These are phyloP conservation scores for Petrocephalus zakoni DNA, from an alignment of 2,113 vertebrate genomes.

Conservation along the genomic window DNA sequence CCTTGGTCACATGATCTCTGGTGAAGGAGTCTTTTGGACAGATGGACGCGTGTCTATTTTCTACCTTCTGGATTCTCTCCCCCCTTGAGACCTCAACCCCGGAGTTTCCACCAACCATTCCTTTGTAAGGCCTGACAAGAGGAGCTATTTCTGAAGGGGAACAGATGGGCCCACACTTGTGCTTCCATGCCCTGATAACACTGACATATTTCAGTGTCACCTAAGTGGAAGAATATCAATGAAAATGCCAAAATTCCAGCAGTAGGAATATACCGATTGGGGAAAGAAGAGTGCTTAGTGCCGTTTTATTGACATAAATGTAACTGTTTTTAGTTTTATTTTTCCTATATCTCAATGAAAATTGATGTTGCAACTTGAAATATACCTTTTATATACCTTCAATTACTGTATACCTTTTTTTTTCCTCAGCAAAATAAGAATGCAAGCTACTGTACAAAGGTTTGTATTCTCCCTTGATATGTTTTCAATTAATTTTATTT, in stretches of 20 bases:
- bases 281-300: not conserved
- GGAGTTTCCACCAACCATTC: slow-evolving; percentile 45
- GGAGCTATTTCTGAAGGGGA: slow-evolving; percentile 60
- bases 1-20: slow-evolving; percentile 45
- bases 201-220: slow-evolving; percentile 11
- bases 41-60: slow-evolving; percentile 65
- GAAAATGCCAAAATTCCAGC: not conserved
- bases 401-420: not conserved
- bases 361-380: not conserved
- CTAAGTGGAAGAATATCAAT: not conserved
- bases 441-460: not conserved
- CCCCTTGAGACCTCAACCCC: slow-evolving; percentile 15
- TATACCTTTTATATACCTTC: not conserved
- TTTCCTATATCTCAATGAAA: not conserved
- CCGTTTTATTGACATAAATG: not conserved
- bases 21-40: slow-evolving; percentile 49
- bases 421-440: not conserved
- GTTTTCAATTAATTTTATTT: not conserved
- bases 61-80: slow-evolving; percentile 40
- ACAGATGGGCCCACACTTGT: slow-evolving; percentile 59
- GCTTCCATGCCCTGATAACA: slow-evolving; percentile 20
- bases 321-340: not conserved
- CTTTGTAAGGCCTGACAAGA: slow-evolving; percentile 58
- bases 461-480: not conserved
- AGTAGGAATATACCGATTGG: not conserved